Evolutionary conservation across 2,113 vertebrate genomes (phyloP).

Genomic region (Albula glossodonta): DNA sequence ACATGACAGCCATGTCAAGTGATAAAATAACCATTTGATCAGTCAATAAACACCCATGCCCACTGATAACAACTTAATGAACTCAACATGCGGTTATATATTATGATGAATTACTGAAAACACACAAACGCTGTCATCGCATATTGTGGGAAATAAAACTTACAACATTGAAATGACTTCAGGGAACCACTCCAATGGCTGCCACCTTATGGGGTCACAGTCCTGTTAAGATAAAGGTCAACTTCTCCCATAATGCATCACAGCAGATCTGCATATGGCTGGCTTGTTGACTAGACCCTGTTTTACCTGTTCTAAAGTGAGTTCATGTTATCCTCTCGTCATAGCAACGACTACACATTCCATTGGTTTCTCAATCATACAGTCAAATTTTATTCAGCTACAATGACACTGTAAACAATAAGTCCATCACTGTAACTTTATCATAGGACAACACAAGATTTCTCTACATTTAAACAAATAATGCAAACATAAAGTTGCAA

Average conservation of each 20-base stretch:
- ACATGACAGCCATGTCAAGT: not conserved
- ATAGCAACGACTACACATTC: not conserved
- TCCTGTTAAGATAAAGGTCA: no score
- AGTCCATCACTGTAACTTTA: not conserved
- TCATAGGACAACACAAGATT: no score
- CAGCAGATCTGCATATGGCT: not conserved
- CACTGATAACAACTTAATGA: not conserved
- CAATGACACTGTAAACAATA: not conserved
- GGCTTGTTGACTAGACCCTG: not conserved
- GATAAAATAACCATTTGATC: not conserved
- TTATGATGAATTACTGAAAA: not conserved
- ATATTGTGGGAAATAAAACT: not conserved
- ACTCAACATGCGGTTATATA: not conserved
- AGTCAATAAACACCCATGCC: not conserved
- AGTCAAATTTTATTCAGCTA: not conserved
- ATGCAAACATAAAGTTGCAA: no score
- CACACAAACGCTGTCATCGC: not conserved
- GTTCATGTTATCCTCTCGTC: not conserved
- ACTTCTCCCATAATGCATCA: not conserved
- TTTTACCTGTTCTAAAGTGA: not conserved
- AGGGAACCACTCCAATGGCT: not conserved
- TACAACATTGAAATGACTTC: not conserved
- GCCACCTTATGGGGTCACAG: not conserved
- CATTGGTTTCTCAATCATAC: not conserved
- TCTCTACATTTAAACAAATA: no score